Evolutionary conservation across 2,797 vertebrate species (phyloP).

Genomic region (Cynodonichthys magdalenae): DNA sequence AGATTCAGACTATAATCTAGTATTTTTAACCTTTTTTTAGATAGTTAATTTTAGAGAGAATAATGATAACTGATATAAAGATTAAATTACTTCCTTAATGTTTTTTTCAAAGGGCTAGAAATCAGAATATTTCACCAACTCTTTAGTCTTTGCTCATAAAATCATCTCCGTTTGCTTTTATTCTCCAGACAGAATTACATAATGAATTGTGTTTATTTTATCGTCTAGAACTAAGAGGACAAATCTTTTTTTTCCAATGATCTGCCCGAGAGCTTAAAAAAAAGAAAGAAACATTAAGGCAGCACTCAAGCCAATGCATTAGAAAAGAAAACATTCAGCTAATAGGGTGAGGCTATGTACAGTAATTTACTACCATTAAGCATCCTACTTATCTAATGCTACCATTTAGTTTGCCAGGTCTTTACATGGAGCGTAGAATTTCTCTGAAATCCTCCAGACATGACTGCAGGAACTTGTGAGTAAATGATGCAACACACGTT

Average conservation of each 20-base stretch:
- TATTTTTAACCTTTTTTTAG: no score
- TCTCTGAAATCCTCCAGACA: constrained; percentile 68
- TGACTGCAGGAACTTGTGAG: constrained; percentile 48
- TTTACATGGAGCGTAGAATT: constrained; percentile 64
- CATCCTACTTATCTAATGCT: constrained; percentile 58
- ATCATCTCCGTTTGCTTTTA: neutral
- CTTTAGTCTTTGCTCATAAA: constrained; percentile 2
- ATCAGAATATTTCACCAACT: neutral
- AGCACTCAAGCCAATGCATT: constrained; percentile 52
- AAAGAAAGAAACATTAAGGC: constrained; percentile 53
- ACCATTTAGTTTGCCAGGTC: constrained; percentile 62
- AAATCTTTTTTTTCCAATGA: constrained; percentile 33
- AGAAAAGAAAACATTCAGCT: constrained; percentile 63
- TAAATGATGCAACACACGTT: constrained; percentile 43
- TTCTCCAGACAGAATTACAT: neutral
- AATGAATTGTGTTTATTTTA: constrained; percentile 28
- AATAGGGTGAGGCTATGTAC: constrained; percentile 46
- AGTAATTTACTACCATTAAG: constrained; percentile 58
- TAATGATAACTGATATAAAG: no score
- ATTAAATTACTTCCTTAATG: no score
- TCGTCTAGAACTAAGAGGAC: constrained; percentile 33
- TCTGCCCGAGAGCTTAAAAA: constrained; percentile 20
- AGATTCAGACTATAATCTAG: no score
- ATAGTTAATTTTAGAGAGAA: no score
- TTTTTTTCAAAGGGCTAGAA: neutral